Percentiles rank a stretch among this genome's conserved stretches.
Evolutionary conservation across 2,888 invertebrate genomes (phyloP).

Genomic region (Aromia moschata): DNA sequence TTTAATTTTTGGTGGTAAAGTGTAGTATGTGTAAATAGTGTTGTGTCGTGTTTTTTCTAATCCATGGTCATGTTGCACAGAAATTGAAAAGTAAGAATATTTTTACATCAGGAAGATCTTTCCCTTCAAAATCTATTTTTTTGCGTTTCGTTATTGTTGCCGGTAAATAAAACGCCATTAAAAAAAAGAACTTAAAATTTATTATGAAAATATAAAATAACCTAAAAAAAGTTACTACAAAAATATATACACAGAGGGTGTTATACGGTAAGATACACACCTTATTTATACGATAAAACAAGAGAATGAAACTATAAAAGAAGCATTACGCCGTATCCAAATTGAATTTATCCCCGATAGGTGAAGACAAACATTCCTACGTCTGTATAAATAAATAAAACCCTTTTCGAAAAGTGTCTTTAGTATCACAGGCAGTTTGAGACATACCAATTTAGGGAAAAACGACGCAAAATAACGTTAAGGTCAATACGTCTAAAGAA

Average conservation of each 20-base stretch:
- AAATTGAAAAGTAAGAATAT: too few species aligned
- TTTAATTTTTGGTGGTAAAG: too few species aligned
- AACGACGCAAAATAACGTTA: slow-evolving; percentile 10
- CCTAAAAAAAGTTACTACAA: slow-evolving; percentile 50
- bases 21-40: too few species aligned
- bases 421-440: slow-evolving; percentile 60
- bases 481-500: not conserved
- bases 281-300: slow-evolving; percentile 29
- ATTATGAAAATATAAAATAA: slow-evolving; percentile 55
- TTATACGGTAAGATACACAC: slow-evolving; percentile 25
- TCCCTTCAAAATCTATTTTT: too few species aligned
- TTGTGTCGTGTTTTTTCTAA: too few species aligned
- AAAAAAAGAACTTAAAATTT: slow-evolving; percentile 48
- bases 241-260: slow-evolving; percentile 48
- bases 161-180: slow-evolving; percentile 12
- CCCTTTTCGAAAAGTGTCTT: slow-evolving; percentile 39
- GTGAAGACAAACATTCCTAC: not conserved
- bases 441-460: slow-evolving; percentile 53
- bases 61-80: too few species aligned
- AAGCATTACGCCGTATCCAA: slow-evolving; percentile 8
- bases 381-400: slow-evolving; percentile 20
- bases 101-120: too few species aligned
- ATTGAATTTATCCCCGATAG: slow-evolving; percentile 1
- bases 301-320: slow-evolving; percentile 21
- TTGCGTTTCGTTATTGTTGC: too few species aligned